Evolutionary conservation across 2,888 invertebrate species (phyloP), one percentile per base, ranked within the genome.

Genomic region (Tenthredo mesomela): DNA sequence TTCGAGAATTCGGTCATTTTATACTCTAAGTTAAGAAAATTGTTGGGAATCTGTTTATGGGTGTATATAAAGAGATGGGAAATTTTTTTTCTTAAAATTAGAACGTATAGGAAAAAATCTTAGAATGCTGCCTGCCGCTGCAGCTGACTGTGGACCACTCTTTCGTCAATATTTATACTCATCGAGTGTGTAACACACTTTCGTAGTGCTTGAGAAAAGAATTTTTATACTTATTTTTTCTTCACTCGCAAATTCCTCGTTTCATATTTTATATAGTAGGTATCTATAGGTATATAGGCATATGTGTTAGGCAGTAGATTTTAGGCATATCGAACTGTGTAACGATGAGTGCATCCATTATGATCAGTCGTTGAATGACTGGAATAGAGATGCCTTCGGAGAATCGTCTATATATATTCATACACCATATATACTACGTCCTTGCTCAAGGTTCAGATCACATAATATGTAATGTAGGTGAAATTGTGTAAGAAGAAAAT

Each of bases 301-400:
- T 37, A 37, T 50, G 5, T 54, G 12, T 75, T 75, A 47, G 54
- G 33, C 33, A 54, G 25, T 29, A 9, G 50, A 54, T 54, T 15
- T 21, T 43, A n/a, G 40, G 9, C 40, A 21, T 73, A 40, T 71
- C 9, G 10, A 37, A 18, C 12, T 4, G 15, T 3, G 12, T 15
- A 58, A 40, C 80, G 80, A 61, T 80, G 80, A 80, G 80, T 80
- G 80, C n/a, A 40, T 65, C 80, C 61, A 80, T 80, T 61, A 80
- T 25, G 12, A 21, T 21, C 12, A 40, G 40, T 80, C 61, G 80
- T 43, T 61, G 80, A 80, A 21, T 80, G 80, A 80, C n/a, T 65
- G 40, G 40, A 65, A 61, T 61, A 40, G 65, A 9, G n/a, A 54
- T 10, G 54, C n/a, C 40, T 43, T 80, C 21, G 21, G 1, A 75